phyloP scores from a whole-genome alignment of 2,797 vertebrate genomes.

The Poeciliopsis paucimaculata region DNA sequence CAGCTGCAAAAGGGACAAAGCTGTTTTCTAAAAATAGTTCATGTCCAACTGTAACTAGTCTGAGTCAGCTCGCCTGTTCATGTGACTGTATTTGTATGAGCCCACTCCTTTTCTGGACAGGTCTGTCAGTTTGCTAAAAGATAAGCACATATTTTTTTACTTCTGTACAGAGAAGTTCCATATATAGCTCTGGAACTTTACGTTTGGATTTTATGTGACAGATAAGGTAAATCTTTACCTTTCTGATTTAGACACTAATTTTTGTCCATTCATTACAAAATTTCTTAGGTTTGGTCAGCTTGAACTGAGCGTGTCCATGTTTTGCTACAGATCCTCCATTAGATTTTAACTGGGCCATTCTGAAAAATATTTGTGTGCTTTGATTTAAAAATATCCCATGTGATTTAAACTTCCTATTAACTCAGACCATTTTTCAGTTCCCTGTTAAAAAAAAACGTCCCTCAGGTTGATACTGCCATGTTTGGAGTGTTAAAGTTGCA shows the following conservation, averaged over 20 bases:
- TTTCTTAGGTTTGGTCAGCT: background rate
- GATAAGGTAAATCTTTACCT: background rate
- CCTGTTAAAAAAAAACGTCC: background rate
- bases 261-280: background rate
- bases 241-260: background rate
- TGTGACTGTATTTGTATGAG: background rate
- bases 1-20: slow-evolving; percentile 4
- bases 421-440: background rate
- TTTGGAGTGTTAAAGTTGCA: background rate
- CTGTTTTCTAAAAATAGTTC: slow-evolving; percentile 28
- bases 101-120: background rate
- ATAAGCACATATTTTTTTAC: background rate
- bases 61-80: background rate
- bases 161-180: background rate
- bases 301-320: background rate
- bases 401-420: background rate
- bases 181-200: background rate
- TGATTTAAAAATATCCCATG: background rate
- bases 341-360: background rate
- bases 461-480: background rate
- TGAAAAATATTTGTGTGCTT: background rate
- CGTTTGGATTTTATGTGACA: background rate
- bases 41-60: background rate
- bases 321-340: background rate
- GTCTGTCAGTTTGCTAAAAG: background rate